phyloP scores from a whole-genome alignment of 2,113 vertebrate species.

The Strix aluco region DNA sequence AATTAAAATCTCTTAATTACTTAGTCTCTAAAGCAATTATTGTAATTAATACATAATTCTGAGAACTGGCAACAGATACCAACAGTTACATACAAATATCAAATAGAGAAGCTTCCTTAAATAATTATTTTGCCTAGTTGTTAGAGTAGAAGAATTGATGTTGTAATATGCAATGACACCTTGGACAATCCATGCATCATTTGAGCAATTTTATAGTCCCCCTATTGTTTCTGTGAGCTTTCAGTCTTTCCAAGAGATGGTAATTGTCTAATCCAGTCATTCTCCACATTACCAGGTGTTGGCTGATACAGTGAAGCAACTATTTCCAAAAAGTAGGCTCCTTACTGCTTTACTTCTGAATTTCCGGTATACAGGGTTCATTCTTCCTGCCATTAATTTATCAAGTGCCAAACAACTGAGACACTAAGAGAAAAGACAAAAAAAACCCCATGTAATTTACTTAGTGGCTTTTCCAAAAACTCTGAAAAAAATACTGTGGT shows the following conservation, averaged over 20 bases:
- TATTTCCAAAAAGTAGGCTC: neutral
- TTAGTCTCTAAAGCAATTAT: neutral
- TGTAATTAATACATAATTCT: neutral
- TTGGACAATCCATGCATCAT: neutral
- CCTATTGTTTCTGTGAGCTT: neutral
- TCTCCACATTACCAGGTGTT: neutral
- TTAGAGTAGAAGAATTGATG: neutral
- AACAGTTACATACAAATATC: neutral
- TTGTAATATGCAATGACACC: neutral
- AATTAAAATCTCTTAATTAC: neutral
- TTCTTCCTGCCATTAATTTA: neutral
- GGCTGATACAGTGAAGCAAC: neutral
- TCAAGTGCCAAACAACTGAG: neutral
- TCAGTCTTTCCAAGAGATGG: neutral
- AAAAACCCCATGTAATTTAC: neutral
- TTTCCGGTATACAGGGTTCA: neutral
- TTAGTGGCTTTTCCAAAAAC: neutral
- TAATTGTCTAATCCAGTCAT: neutral
- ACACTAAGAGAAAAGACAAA: neutral
- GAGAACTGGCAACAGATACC: neutral
- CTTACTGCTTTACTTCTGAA: neutral
- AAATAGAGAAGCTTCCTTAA: neutral
- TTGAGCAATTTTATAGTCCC: neutral
- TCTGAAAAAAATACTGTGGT: neutral
- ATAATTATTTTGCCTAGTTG: neutral